Evolutionary conservation across 2,888 invertebrate species (phyloP), one percentile per base, ranked within the genome.

Genomic region (Rapana venosa): DNA sequence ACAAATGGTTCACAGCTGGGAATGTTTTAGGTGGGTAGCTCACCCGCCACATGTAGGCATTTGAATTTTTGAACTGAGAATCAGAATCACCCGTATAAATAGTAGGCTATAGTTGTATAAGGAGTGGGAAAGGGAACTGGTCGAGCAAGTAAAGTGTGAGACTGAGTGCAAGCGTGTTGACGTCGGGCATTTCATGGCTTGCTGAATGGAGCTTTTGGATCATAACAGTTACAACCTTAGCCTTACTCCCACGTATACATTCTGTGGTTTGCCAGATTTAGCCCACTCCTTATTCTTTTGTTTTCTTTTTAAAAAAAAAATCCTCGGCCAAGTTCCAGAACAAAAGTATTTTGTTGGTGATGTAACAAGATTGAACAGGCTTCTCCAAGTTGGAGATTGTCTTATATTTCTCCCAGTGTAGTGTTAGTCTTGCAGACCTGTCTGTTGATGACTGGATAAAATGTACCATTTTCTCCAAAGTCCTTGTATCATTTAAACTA

Each of bases 21-120:
- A 83, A 83, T 22, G 26, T 36, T 36, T 47, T 5, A 79, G 81
- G 36, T 35, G 32, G 32, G 79, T 79, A 32, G 79, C 22, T 20
- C 35, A 79, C 15, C 79, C 79, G 32, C 79, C 79, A 35, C 35
- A 26, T n/a, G 47, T 5, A 26, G 22, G 36, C 30, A 26, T 83
- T 83, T 83, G 81, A 83, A 83, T 47, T 36, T 83, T 83, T 83
- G 81, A 83, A 83, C 81, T 47, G 47, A 83, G 26, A 47, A 26
- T 36, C 13, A 30, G 47, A 47, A 47, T 83, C 81, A 36, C 36
- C 81, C 0, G 81, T 83, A 79, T 79, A 47, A 47, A 83, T 83
- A 83, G 47, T n/a, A 13, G 20, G 15, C 77, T 79, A 32, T 15
- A 8, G 15, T 47, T 47, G 47, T 47, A 47, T 13, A 13, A 6